These are phyloP conservation scores for Laticauda colubrina DNA, from an alignment of 2,113 vertebrate genomes.

Conservation along the genomic window DNA sequence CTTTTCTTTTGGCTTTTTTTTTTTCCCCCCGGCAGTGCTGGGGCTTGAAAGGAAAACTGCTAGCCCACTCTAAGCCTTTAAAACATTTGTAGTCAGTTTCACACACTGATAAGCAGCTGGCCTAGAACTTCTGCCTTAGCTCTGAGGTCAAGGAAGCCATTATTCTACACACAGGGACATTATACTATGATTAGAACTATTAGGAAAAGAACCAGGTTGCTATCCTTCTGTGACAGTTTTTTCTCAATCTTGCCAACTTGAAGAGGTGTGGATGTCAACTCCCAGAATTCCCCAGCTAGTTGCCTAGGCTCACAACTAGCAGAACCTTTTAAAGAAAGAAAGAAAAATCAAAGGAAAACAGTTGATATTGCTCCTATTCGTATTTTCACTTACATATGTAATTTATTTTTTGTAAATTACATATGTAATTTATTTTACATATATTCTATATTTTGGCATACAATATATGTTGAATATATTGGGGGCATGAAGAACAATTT, in stretches of 20 bases:
- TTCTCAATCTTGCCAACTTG: not conserved
- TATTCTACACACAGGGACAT: not conserved
- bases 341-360: not conserved
- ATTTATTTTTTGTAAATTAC: not conserved
- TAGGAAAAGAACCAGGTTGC: not conserved
- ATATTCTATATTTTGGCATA: not conserved
- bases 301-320: not conserved
- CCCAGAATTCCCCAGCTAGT: not conserved
- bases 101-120: not conserved
- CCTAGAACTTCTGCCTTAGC: not conserved
- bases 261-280: not conserved
- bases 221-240: not conserved
- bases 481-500: not conserved
- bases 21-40: not conserved
- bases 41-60: not conserved
- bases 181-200: not conserved
- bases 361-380: not conserved
- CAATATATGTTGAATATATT: not conserved
- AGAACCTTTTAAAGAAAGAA: not conserved
- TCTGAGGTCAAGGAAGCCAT: not conserved
- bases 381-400: not conserved
- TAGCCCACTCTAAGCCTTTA: not conserved
- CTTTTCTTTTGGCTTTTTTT: not conserved
- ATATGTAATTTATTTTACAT: not conserved
- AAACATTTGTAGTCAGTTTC: not conserved